These are phyloP conservation scores for Tenebrio molitor DNA, from an alignment of 1,140 invertebrate genomes.

Conservation along the genomic window DNA sequence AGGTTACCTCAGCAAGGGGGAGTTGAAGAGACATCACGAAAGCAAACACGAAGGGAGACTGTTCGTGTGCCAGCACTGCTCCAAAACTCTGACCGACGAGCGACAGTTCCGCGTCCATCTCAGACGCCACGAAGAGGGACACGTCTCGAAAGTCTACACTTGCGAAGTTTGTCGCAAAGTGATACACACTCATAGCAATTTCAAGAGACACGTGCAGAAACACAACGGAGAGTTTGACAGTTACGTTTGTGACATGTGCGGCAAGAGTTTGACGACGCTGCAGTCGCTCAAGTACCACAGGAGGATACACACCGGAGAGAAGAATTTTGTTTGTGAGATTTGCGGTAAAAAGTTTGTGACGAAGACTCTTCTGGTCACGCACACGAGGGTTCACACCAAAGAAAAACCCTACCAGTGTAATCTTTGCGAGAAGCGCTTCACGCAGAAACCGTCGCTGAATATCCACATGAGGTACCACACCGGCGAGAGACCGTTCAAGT, in stretches of 20 bases:
- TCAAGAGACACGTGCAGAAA: conserved; percentile 70
- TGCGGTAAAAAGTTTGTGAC: conserved; percentile 33
- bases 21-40: no score
- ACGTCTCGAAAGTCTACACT: neutral
- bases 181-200: neutral
- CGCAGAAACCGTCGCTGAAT: conserved; percentile 72
- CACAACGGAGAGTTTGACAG: conserved; percentile 17
- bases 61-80: no score
- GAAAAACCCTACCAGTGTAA: conserved; percentile 81
- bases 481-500: conserved; percentile 67
- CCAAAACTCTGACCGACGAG: no score
- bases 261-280: neutral
- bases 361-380: conserved; percentile 44
- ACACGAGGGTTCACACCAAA: conserved; percentile 57
- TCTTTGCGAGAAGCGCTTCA: conserved; percentile 71
- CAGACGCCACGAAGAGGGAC: no score
- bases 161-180: neutral
- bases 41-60: no score
- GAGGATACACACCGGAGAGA: conserved; percentile 39
- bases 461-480: conserved; percentile 76
- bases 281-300: neutral
- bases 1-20: no score
- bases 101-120: no score
- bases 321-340: conserved; percentile 45
- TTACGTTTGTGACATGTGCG: conserved; percentile 30